Base-by-base conservation (phyloP, 2,888 invertebrate genomes). In the Drosophila anomalipes region DNA sequence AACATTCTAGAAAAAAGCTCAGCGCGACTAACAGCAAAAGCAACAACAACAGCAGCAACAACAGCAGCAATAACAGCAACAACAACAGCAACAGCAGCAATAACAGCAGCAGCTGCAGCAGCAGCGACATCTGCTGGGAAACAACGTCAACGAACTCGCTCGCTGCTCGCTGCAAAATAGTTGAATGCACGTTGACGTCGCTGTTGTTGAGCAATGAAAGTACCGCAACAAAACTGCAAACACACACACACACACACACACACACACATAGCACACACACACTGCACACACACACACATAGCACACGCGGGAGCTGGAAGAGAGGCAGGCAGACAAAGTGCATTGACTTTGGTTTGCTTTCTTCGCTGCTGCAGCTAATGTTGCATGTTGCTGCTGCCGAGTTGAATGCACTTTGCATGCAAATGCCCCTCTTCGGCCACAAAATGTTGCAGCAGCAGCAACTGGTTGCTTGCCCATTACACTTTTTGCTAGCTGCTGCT, bases 291-390 rank as follows among this genome's bases (percentile, higher is more conserved):
- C 26, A 68, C 37, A 69, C 39, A 56, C 30, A 52, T n/a, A 51
- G 33, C 33, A 60, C 28, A 56, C 33, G 28, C 9, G 10, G 10
- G 10, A 12, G 52, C 60, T 70, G 73, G 64, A 72, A 56, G 74
- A 66, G 74, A 59, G 67, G 35, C 53, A 47, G 33, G 28, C 65
- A 57, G 52, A 37, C 71, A 86, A 85, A 91, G 87, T 87, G 90
- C 87, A 87, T 81, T 91, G 87, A 87, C 87, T 89, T 73, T 75
- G 82, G 75, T 82, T 86, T 88, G 90, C 86, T 84, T 84, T 89
- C 83, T 86, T 86, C 83, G 81, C 81, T 63, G 70, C 26, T 32
- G 60, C 9, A 54, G 28, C 37, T 60, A 66, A 26, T 60, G 77
- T 41, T 62, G 71, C 58, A 41, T 56, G 68, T 61, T 72, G 63